A percentile compares a stretch with the other conserved stretches of the same genome.
These are phyloP conservation scores for Drosophila meridionalis DNA, from an alignment of 2,888 invertebrate genomes.

Conservation along the genomic window DNA sequence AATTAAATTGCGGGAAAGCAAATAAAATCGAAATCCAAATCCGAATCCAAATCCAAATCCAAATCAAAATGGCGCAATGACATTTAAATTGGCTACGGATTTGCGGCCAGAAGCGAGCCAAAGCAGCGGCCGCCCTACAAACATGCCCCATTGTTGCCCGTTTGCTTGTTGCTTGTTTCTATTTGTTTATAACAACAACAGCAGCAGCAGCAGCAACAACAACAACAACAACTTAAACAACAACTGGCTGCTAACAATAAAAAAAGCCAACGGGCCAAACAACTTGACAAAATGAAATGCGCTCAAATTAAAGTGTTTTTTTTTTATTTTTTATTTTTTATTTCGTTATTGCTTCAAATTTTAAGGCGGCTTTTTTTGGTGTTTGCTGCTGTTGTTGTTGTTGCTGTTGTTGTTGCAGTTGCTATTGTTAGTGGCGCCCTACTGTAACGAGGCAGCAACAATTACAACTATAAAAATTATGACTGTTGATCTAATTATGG, in stretches of 20 bases:
- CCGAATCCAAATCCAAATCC: slow-evolving; percentile 54
- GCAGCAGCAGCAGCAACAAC: slow-evolving; percentile 15
- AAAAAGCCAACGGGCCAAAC: slow-evolving; percentile 46
- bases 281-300: slow-evolving; percentile 76
- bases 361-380: slow-evolving; percentile 52
- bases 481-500: slow-evolving; percentile 78
- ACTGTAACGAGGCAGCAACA: slow-evolving; percentile 55
- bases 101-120: slow-evolving; percentile 51
- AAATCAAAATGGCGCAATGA: slow-evolving; percentile 77
- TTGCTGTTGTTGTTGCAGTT: slow-evolving; percentile 20
- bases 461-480: slow-evolving; percentile 72
- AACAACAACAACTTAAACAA: slow-evolving; percentile 15
- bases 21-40: slow-evolving; percentile 56
- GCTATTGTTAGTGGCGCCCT: slow-evolving; percentile 48
- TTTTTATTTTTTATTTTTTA: slow-evolving; percentile 25
- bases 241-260: slow-evolving; percentile 32
- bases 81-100: slow-evolving; percentile 77
- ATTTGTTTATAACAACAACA: slow-evolving; percentile 32
- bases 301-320: slow-evolving; percentile 68
- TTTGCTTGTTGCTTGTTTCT: slow-evolving; percentile 15
- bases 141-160: slow-evolving; percentile 62
- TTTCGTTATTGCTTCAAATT: slow-evolving; percentile 52
- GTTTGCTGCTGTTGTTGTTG: slow-evolving; percentile 24
- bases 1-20: slow-evolving; percentile 58
- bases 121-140: slow-evolving; percentile 56